Percentiles rank a stretch among this genome's conserved stretches.
phyloP scores from a whole-genome alignment of 2,113 vertebrate species.

The Euleptes europaea region DNA sequence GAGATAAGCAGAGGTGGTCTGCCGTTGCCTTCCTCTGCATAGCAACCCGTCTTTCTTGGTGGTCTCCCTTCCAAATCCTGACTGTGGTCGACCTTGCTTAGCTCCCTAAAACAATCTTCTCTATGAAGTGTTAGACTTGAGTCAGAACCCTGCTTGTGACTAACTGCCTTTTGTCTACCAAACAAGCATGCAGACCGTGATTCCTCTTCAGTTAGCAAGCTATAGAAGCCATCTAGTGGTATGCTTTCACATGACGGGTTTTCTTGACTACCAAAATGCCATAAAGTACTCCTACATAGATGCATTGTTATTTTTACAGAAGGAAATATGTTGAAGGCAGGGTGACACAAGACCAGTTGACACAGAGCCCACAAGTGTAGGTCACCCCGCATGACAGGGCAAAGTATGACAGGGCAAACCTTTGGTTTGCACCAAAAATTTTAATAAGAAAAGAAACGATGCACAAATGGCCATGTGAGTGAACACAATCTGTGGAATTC shows the following conservation, averaged over 20 bases:
- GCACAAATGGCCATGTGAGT: not conserved
- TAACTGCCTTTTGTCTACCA: not conserved
- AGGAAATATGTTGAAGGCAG: not conserved
- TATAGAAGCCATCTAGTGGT: not conserved
- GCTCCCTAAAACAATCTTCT: no score
- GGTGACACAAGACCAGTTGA: not conserved
- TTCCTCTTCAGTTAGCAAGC: not conserved
- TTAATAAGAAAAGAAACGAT: not conserved
- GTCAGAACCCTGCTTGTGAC: not conserved
- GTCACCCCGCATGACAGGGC: not conserved
- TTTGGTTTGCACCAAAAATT: not conserved
- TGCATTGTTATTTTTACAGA: not conserved
- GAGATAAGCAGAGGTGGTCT: no score
- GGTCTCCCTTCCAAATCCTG: no score
- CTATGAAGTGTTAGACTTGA: not conserved
- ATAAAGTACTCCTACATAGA: not conserved
- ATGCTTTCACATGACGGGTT: not conserved
- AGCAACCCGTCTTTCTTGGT: not conserved
- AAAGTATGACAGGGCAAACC: not conserved
- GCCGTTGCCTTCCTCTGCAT: no score
- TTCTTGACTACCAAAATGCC: not conserved
- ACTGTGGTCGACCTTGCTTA: no score
- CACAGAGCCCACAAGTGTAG: not conserved
- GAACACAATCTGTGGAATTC: not conserved
- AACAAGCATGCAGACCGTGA: not conserved